Percentiles rank a stretch among this genome's conserved stretches.
Conservation (phyloP, 1,140 invertebrate species). For the Pristionchus pacificus region DNA sequence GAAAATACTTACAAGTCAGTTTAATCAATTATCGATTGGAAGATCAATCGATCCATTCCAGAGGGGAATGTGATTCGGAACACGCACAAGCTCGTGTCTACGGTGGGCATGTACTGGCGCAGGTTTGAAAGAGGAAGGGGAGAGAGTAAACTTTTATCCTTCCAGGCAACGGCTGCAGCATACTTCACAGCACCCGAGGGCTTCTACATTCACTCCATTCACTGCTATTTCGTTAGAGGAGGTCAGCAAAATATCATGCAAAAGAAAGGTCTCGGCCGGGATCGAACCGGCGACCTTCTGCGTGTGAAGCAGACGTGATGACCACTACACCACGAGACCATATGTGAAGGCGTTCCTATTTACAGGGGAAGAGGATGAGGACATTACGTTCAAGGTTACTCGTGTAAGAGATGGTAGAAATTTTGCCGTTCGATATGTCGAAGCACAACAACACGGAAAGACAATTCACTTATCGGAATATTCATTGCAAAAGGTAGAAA, state of each 20-base stretch:
- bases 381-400: constrained; percentile 32
- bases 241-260: constrained; percentile 11
- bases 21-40: background rate
- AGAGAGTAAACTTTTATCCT: background rate
- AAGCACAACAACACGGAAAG: constrained; percentile 31
- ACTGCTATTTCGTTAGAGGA: constrained; percentile 36
- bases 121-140: constrained; percentile 6
- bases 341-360: background rate
- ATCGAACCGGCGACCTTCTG: constrained; percentile 44
- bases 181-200: constrained; percentile 30
- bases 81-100: constrained; percentile 32
- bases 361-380: constrained; percentile 28
- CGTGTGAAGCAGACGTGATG: constrained; percentile 44
- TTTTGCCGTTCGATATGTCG: constrained; percentile 32
- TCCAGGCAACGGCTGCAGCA: constrained; percentile 25
- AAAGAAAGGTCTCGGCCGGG: constrained; percentile 33
- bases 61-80: constrained; percentile 32
- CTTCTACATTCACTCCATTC: constrained; percentile 31
- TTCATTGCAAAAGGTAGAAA: constrained; percentile 29
- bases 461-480: constrained; percentile 32
- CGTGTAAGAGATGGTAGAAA: constrained; percentile 26
- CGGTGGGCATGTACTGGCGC: constrained; percentile 31
- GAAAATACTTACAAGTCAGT: background rate
- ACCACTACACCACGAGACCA: constrained; percentile 41
- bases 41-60: constrained; percentile 4